Conservation (phyloP, 2,888 invertebrate genomes). For the Nemoura dubitans region DNA sequence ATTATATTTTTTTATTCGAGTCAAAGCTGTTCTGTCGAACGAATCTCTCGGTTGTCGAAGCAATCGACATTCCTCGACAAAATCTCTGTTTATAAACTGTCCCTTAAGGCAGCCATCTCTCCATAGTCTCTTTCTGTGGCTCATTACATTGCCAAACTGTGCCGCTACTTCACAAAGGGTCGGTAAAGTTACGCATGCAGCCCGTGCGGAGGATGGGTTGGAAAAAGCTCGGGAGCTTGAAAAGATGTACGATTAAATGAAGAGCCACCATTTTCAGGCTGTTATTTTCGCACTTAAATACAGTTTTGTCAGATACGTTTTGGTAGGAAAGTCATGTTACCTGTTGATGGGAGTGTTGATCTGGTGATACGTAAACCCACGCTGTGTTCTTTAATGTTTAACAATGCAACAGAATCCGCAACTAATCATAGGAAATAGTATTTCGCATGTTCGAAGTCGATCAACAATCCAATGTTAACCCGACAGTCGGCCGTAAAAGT, state of each 20-base stretch:
- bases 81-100: not conserved
- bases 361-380: not conserved
- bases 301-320: not conserved
- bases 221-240: not conserved
- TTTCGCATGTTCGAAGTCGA: not conserved
- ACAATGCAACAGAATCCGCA: not conserved
- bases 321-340: not conserved
- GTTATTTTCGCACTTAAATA: not conserved
- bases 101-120: not conserved
- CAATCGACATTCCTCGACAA: not conserved
- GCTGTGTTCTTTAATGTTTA: slow-evolving; percentile 2
- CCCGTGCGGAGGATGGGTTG: too few relatives aligned
- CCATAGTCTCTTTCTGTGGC: not conserved
- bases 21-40: not conserved
- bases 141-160: too few relatives aligned
- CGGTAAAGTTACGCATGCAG: too few relatives aligned
- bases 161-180: too few relatives aligned
- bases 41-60: not conserved
- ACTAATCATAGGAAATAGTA: not conserved
- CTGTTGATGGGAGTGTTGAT: not conserved
- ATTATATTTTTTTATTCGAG: not conserved
- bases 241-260: not conserved
- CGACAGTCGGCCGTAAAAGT: not conserved
- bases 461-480: not conserved
- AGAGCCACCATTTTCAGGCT: not conserved